Percentiles rank a stretch among this genome's conserved stretches.
Evolutionary conservation across 2,797 vertebrate species (phyloP).

Genomic region (Dallia pectoralis): DNA sequence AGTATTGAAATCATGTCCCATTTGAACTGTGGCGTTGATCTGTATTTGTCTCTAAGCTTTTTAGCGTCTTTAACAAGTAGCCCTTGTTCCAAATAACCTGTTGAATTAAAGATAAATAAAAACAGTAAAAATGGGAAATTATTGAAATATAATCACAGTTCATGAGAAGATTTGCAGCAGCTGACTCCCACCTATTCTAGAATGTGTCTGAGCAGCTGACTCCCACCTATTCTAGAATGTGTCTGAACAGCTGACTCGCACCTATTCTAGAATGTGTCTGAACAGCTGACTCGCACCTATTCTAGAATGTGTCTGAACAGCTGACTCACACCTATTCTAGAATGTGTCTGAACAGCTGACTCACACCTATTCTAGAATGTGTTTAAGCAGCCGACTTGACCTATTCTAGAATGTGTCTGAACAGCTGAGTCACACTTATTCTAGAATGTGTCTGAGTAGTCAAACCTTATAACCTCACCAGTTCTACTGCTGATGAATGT

Average conservation of each 20-base stretch:
- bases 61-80: constrained; percentile 85
- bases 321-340: constrained; percentile 65
- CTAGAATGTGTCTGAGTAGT: not conserved
- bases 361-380: not conserved
- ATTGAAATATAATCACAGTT: no score
- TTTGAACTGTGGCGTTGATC: constrained; percentile 83
- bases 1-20: constrained; percentile 88
- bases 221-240: constrained; percentile 86
- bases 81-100: constrained; percentile 97
- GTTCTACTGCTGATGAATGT: not conserved
- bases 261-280: not conserved
- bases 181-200: not conserved
- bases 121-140: no score
- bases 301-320: constrained; percentile 76
- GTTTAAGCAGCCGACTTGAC: constrained; percentile 57
- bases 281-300: constrained; percentile 77
- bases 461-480: not conserved
- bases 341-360: not conserved
- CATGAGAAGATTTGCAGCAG: not conserved
- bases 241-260: constrained; percentile 77
- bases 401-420: constrained; percentile 85
- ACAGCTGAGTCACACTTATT: constrained; percentile 67
- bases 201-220: not conserved
- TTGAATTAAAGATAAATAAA: not conserved
- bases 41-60: constrained; percentile 85